Percentiles rank a stretch among this genome's conserved stretches.
These are phyloP conservation scores for Lacerta agilis DNA, from an alignment of 2,797 vertebrate species.

Conservation along the genomic window DNA sequence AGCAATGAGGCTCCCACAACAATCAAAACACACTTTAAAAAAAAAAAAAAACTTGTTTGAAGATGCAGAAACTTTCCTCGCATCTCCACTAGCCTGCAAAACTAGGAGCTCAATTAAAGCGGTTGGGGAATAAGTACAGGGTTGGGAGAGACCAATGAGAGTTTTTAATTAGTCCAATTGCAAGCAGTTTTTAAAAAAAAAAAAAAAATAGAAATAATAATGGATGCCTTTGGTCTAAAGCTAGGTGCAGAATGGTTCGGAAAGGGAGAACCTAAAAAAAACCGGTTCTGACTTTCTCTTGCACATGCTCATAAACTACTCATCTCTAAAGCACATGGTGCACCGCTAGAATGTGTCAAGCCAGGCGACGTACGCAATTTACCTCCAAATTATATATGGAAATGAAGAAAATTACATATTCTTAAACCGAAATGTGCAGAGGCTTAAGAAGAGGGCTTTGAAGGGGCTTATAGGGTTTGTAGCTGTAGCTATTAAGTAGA, in stretches of 20 bases:
- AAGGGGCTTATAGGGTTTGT: conserved; percentile 10
- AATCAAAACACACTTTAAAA: conserved; percentile 75
- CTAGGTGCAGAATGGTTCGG: conserved; percentile 52
- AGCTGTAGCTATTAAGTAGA: conserved; percentile 1
- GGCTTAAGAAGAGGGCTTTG: conserved; percentile 3
- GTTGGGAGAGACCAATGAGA: conserved; percentile 71
- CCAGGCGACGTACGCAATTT: not conserved
- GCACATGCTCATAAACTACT: conserved; percentile 56
- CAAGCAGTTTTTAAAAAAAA: conserved; percentile 67
- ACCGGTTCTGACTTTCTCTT: conserved; percentile 64
- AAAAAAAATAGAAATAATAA: conserved; percentile 57
- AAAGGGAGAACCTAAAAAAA: conserved; percentile 61
- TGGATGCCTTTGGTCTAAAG: conserved; percentile 75
- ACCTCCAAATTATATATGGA: too few relatives aligned
- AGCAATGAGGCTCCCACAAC: conserved; percentile 84
- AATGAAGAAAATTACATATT: too few relatives aligned
- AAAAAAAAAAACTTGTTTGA: conserved; percentile 73
- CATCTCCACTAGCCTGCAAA: conserved; percentile 75
- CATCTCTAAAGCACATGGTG: conserved; percentile 56
- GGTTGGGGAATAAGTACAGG: conserved; percentile 51
- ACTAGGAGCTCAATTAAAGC: conserved; percentile 80
- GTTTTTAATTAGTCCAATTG: conserved; percentile 81
- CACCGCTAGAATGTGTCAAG: conserved; percentile 41
- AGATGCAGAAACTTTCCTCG: conserved; percentile 76
- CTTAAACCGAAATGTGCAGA: not conserved